These are phyloP conservation scores for Cryptocephalus moraei DNA, from an alignment of 2,888 invertebrate species.

Conservation along the genomic window DNA sequence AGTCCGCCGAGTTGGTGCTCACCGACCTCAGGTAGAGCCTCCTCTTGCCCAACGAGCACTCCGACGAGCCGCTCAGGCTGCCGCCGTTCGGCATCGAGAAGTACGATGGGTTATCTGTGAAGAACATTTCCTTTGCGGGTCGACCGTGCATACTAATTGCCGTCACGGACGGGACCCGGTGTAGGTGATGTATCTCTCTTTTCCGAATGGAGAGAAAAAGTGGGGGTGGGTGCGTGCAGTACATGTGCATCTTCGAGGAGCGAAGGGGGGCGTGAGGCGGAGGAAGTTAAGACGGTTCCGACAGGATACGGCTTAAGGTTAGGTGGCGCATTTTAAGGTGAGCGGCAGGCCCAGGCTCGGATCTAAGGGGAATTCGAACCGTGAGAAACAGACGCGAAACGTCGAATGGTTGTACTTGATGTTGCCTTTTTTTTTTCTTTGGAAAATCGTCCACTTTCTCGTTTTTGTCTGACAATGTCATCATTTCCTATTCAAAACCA, in stretches of 20 bases:
- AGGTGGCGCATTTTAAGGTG: conserved; percentile 16
- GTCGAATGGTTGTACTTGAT: no score
- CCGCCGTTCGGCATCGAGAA: conserved; percentile 49
- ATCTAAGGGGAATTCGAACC: no score
- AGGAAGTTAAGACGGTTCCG: conserved; percentile 18
- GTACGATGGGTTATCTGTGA: conserved; percentile 67
- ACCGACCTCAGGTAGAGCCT: conserved; percentile 43
- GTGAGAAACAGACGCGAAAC: no score
- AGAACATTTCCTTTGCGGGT: conserved; percentile 6
- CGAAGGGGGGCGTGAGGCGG: conserved; percentile 10
- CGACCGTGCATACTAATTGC: conserved; percentile 19
- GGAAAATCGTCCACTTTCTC: no score
- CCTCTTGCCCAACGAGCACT: conserved; percentile 21
- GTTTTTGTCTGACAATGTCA: no score
- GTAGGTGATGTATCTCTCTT: background rate
- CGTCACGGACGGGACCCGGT: background rate
- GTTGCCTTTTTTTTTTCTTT: no score
- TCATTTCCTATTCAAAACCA: no score
- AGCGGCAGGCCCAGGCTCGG: background rate
- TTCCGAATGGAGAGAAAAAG: background rate
- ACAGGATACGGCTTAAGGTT: conserved; percentile 18
- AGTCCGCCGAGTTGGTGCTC: conserved; percentile 51
- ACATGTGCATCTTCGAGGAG: background rate
- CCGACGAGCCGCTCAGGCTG: conserved; percentile 21
- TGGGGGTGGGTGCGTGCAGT: conserved; percentile 1